Evolutionary conservation across 2,113 vertebrate species (phyloP).

Genomic region (Dissostichus mawsoni): DNA sequence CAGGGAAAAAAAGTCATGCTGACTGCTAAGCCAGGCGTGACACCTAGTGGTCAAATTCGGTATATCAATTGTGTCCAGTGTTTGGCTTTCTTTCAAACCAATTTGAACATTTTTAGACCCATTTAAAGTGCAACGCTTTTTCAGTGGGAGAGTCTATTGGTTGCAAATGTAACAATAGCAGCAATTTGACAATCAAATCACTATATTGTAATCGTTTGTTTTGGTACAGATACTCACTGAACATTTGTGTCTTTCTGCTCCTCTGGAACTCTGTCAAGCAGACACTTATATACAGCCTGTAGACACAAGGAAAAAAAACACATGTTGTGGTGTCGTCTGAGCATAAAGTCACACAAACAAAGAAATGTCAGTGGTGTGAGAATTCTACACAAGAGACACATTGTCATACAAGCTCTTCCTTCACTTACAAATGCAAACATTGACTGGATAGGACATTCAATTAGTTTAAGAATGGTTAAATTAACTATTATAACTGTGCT

Average conservation of each 20-base stretch:
- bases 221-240: conserved; percentile 85
- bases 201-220: background rate
- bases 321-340: background rate
- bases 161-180: background rate
- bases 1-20: too few relatives aligned
- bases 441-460: background rate
- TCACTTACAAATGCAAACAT: background rate
- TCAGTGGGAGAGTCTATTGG: background rate
- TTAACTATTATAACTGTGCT: background rate
- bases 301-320: conserved; percentile 21
- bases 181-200: background rate
- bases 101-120: too few relatives aligned
- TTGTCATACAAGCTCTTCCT: background rate
- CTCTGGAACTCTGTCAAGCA: conserved; percentile 92
- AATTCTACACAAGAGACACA: background rate
- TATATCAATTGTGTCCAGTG: too few relatives aligned
- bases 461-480: background rate
- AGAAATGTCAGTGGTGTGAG: background rate
- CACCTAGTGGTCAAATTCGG: too few relatives aligned
- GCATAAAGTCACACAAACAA: background rate
- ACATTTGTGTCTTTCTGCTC: conserved; percentile 90
- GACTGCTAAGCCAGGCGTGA: too few relatives aligned
- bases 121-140: too few relatives aligned
- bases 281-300: conserved; percentile 92
- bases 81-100: too few relatives aligned